These are phyloP conservation scores for Apodemus sylvaticus DNA, from an alignment of 2,113 vertebrate genomes.

Conservation along the genomic window DNA sequence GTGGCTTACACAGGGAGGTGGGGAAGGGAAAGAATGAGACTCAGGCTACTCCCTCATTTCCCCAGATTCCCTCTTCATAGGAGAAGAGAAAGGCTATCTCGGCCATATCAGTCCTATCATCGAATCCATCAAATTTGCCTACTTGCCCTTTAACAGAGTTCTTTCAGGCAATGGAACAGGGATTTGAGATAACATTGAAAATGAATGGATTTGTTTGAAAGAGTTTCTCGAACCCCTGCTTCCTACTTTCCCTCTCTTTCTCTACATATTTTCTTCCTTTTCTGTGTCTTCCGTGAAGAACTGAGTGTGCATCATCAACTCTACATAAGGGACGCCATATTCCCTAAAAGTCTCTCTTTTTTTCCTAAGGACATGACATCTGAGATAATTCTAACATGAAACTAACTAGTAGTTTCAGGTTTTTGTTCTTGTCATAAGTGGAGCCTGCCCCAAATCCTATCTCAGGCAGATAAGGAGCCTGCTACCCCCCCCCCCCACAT, in stretches of 20 bases:
- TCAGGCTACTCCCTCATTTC: constrained; percentile 79
- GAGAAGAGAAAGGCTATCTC: constrained; percentile 80
- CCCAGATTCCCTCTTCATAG: constrained; percentile 70
- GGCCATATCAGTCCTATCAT: constrained; percentile 74
- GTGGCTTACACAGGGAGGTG: constrained; percentile 81
- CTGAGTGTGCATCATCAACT: neutral
- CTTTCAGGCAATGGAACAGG: constrained; percentile 62
- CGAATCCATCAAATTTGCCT: constrained; percentile 77
- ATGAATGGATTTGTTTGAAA: constrained; percentile 1
- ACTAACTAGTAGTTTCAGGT: neutral
- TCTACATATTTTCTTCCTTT: neutral
- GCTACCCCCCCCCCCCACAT: too few relatives aligned
- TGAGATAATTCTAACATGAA: neutral
- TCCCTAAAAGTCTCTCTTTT: neutral
- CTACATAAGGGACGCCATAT: accelerated
- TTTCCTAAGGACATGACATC: neutral
- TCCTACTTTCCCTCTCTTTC: neutral
- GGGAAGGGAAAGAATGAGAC: constrained; percentile 85
- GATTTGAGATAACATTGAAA: constrained; percentile 68
- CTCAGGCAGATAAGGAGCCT: neutral
- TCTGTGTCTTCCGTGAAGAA: neutral
- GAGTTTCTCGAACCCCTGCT: neutral
- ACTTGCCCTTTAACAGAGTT: constrained; percentile 76
- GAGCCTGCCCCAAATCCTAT: neutral
- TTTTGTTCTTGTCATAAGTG: neutral